These are phyloP conservation scores for Litoditis marina DNA, from an alignment of 2,888 invertebrate species.

Conservation along the genomic window DNA sequence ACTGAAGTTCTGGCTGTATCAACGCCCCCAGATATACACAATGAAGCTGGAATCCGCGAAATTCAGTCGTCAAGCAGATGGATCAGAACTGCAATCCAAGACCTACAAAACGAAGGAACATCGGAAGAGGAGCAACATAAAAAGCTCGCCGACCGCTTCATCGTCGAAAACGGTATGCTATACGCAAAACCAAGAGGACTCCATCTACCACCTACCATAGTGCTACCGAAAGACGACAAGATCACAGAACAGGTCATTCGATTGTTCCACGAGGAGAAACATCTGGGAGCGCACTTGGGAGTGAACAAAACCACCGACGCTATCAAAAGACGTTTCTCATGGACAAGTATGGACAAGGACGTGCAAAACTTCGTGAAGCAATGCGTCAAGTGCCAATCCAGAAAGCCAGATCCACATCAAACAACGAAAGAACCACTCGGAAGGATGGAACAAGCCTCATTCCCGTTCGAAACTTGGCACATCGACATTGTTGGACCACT, in stretches of 20 bases:
- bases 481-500: conserved; percentile 25
- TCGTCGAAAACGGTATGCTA: conserved; percentile 9
- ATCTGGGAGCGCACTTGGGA: conserved; percentile 18
- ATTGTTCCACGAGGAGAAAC: conserved; percentile 12
- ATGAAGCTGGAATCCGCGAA: conserved; percentile 1
- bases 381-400: conserved; percentile 11
- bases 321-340: conserved; percentile 9
- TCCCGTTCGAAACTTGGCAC: conserved; percentile 20
- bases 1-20: neutral
- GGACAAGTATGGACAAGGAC: conserved; percentile 14
- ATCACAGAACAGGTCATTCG: neutral
- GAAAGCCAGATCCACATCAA: conserved; percentile 14
- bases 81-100: neutral
- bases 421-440: conserved; percentile 15
- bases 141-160: conserved; percentile 8
- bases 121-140: neutral
- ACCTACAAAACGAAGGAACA: neutral
- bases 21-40: neutral
- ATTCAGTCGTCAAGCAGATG: too few relatives aligned
- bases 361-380: neutral
- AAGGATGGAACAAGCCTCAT: neutral
- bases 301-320: conserved; percentile 6
- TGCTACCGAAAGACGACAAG: conserved; percentile 8
- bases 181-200: conserved; percentile 1
- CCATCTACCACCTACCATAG: neutral